Conservation (phyloP, 2,888 invertebrate species). For the Anarsia innoxiella region DNA sequence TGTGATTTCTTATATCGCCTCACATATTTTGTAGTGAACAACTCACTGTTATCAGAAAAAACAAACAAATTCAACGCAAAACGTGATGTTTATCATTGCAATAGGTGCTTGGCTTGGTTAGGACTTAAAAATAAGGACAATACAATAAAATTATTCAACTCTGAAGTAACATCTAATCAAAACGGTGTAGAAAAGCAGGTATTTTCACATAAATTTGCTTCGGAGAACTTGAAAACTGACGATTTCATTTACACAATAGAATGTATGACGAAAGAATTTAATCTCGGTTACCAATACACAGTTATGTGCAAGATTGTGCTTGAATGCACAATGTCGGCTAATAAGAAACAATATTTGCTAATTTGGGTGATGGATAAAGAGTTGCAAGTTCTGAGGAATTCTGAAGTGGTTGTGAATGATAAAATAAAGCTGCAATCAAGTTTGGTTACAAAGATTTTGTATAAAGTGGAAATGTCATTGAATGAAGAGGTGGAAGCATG, state of each 20-base stretch:
- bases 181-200: slow-evolving; percentile 32
- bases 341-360: slow-evolving; percentile 67
- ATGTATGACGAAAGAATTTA: slow-evolving; percentile 62
- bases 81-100: slow-evolving; percentile 69
- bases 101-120: slow-evolving; percentile 74
- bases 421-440: slow-evolving; percentile 53
- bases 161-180: slow-evolving; percentile 63
- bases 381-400: slow-evolving; percentile 63
- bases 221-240: slow-evolving; percentile 39
- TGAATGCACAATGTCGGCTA: slow-evolving; percentile 55
- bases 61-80: slow-evolving; percentile 59
- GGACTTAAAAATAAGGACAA: slow-evolving; percentile 65
- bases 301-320: slow-evolving; percentile 74
- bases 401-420: slow-evolving; percentile 33
- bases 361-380: slow-evolving; percentile 79
- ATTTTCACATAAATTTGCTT: slow-evolving; percentile 37
- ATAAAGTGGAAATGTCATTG: slow-evolving; percentile 58
- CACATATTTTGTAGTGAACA: slow-evolving; percentile 71
- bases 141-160: slow-evolving; percentile 73
- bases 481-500: slow-evolving; percentile 67
- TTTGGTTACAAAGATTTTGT: slow-evolving; percentile 74
- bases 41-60: slow-evolving; percentile 49
- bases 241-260: slow-evolving; percentile 74
- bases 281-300: slow-evolving; percentile 61
- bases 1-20: slow-evolving; percentile 75